A percentile compares a stretch with the other conserved stretches of the same genome.
Conservation (phyloP, 2,113 vertebrate genomes). For the Phocoena sinus region DNA sequence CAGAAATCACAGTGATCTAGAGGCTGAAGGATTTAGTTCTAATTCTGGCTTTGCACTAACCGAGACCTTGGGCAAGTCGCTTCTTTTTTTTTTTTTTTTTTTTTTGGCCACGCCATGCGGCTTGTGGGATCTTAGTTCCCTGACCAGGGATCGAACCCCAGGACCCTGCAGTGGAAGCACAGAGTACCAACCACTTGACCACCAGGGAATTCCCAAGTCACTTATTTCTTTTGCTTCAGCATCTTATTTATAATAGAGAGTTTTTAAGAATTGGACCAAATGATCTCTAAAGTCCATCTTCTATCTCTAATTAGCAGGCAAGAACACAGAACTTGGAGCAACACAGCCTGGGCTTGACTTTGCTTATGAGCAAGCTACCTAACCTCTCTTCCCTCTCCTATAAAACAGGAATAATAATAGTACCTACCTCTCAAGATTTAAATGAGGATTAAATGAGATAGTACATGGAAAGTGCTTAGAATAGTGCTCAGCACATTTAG, state of each 20-base stretch:
- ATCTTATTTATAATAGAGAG: not conserved
- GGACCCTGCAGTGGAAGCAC: too few species aligned
- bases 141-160: too few species aligned
- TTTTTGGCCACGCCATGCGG: too few species aligned
- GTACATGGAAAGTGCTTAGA: not conserved
- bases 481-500: not conserved
- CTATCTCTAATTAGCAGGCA: not conserved
- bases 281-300: not conserved
- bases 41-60: not conserved
- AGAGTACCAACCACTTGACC: too few species aligned
- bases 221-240: not conserved
- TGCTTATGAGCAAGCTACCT: not conserved
- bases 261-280: not conserved
- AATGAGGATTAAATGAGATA: not conserved
- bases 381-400: not conserved
- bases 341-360: not conserved
- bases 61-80: not conserved
- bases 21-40: not conserved
- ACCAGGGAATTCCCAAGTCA: not conserved
- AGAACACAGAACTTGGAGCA: not conserved
- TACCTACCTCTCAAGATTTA: not conserved
- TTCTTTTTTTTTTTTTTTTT: not conserved
- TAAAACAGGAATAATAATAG: not conserved
- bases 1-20: not conserved
- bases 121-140: too few species aligned